Evolutionary conservation across 2,797 vertebrate species (phyloP).

Genomic region (Darevskia mixta): DNA sequence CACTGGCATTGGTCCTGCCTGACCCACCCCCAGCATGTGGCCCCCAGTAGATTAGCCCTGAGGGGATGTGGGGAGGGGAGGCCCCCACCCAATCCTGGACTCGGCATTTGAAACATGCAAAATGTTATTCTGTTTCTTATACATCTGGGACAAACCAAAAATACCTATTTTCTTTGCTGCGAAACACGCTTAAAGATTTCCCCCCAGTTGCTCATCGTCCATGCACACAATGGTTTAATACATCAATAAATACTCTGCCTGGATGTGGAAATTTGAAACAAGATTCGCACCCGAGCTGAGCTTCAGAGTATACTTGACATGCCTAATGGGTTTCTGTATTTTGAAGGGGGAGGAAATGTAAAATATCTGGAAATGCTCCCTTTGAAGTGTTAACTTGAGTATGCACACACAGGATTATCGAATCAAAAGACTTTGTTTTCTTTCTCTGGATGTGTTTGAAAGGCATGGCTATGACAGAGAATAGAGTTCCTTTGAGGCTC

Average conservation of each 20-base stretch:
- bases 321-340: rapidly evolving
- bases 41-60: no score
- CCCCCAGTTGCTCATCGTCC: background rate
- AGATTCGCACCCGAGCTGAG: rapidly evolving
- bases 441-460: slow-evolving; percentile 27
- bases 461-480: slow-evolving; percentile 44
- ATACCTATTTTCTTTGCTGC: background rate
- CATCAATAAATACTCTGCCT: background rate
- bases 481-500: slow-evolving; percentile 44
- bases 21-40: no score
- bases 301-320: slow-evolving; percentile 8
- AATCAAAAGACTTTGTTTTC: slow-evolving; percentile 10
- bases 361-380: slow-evolving; percentile 5
- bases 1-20: no score
- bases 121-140: slow-evolving; percentile 1
- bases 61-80: no score
- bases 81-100: background rate
- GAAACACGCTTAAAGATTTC: background rate
- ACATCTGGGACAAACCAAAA: background rate
- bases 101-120: background rate
- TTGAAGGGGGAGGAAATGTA: background rate
- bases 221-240: background rate
- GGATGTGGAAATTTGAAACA: slow-evolving; percentile 3
- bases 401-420: slow-evolving; percentile 19
- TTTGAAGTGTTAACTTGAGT: slow-evolving; percentile 26